Conservation (phyloP, 2,113 vertebrate species). For the Pungitius pungitius region DNA sequence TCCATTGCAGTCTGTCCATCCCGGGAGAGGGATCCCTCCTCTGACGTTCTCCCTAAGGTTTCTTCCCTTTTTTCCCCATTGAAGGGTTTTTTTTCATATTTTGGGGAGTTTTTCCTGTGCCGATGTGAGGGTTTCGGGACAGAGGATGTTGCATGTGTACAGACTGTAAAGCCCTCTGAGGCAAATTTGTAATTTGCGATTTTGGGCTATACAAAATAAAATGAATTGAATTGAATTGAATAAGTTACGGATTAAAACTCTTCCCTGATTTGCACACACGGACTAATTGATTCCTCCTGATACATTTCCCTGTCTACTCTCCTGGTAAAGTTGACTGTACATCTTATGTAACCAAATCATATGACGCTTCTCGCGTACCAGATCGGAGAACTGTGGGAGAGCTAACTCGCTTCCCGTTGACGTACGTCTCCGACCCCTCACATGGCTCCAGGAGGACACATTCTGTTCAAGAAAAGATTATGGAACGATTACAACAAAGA, state of each 20-base stretch:
- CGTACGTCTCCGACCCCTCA: conserved; percentile 92
- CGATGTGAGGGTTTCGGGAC: too few species aligned
- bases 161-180: too few species aligned
- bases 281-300: neutral
- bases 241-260: neutral
- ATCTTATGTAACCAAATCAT: neutral
- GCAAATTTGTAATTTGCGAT: too few species aligned
- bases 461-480: conserved; percentile 53
- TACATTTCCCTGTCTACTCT: neutral
- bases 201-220: too few species aligned
- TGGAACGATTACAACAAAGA: neutral
- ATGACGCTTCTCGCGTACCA: conserved; percentile 75
- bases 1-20: too few species aligned
- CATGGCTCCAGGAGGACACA: conserved; percentile 92
- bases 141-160: too few species aligned
- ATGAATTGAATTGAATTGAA: neutral
- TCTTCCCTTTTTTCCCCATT: too few species aligned
- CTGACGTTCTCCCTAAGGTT: too few species aligned
- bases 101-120: too few species aligned
- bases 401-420: conserved; percentile 94
- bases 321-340: neutral
- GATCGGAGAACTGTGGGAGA: conserved; percentile 90
- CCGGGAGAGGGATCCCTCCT: too few species aligned
- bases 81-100: too few species aligned
- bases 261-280: neutral